A percentile compares a stretch with the other conserved stretches of the same genome.
These are phyloP conservation scores for Dromius quadrimaculatus DNA, from an alignment of 2,888 invertebrate species.

Conservation along the genomic window DNA sequence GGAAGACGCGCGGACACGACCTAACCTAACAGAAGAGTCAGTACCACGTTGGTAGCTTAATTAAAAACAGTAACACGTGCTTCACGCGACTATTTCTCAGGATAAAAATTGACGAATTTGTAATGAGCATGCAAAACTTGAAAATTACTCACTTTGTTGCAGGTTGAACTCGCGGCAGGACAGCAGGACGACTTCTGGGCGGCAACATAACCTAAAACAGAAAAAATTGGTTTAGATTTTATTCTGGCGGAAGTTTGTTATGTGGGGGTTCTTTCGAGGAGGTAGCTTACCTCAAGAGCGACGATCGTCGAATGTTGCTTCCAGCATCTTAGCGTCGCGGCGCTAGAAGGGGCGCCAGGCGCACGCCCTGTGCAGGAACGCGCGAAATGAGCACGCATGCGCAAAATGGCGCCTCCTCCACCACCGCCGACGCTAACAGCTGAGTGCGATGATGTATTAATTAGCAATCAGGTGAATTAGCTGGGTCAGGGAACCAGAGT, in stretches of 20 bases:
- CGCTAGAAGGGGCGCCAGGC: not conserved
- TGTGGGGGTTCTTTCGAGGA: not conserved
- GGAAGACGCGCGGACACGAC: slow-evolving; percentile 17
- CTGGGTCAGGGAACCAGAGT: slow-evolving; percentile 40
- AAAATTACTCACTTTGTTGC: slow-evolving; percentile 21
- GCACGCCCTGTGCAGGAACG: slow-evolving; percentile 31
- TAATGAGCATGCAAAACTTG: slow-evolving; percentile 4
- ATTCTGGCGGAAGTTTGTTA: no score
- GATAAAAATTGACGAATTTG: not conserved
- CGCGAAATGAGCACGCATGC: slow-evolving; percentile 58
- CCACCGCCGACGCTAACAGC: slow-evolving; percentile 41
- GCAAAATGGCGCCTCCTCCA: slow-evolving; percentile 63
- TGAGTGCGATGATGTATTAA: slow-evolving; percentile 39
- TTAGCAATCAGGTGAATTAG: slow-evolving; percentile 35
- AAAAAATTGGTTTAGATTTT: no score
- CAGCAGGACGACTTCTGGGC: not conserved
- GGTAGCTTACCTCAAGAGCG: slow-evolving; percentile 1
- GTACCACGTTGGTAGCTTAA: not conserved
- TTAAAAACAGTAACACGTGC: slow-evolving; percentile 13
- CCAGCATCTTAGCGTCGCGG: slow-evolving; percentile 15
- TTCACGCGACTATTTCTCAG: no score
- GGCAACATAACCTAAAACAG: slow-evolving; percentile 1
- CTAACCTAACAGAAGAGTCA: slow-evolving; percentile 33
- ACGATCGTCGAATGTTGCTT: not conserved
- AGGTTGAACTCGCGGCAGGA: not conserved